A percentile compares a stretch with the other conserved stretches of the same genome.
These are phyloP conservation scores for Ceratina calcarata DNA, from an alignment of 1,140 invertebrate genomes.

Conservation along the genomic window DNA sequence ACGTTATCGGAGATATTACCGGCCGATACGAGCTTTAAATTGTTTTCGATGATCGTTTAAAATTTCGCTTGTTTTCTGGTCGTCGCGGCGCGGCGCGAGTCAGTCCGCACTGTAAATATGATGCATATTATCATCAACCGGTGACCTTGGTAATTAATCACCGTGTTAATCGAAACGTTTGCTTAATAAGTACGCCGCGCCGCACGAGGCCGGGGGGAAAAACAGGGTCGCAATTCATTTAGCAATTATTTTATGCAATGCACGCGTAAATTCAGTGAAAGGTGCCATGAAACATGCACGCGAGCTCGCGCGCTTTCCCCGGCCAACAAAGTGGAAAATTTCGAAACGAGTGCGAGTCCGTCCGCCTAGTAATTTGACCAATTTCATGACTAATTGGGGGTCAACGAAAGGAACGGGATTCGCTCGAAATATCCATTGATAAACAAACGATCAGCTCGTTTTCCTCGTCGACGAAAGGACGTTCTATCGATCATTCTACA, in stretches of 20 bases:
- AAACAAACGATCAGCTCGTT: neutral
- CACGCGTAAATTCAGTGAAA: slow-evolving; percentile 37
- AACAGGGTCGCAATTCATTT: slow-evolving; percentile 64
- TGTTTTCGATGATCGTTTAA: slow-evolving; percentile 52
- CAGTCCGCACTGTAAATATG: slow-evolving; percentile 35
- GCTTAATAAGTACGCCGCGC: slow-evolving; percentile 60
- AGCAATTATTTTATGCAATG: slow-evolving; percentile 65
- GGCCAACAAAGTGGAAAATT: slow-evolving; percentile 52
- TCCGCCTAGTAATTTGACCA: slow-evolving; percentile 24
- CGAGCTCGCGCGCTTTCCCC: neutral
- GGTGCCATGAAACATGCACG: slow-evolving; percentile 23
- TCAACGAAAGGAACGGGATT: slow-evolving; percentile 26
- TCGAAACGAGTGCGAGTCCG: slow-evolving; percentile 37
- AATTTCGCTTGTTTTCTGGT: slow-evolving; percentile 40
- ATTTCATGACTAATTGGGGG: slow-evolving; percentile 51
- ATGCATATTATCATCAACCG: slow-evolving; percentile 49
- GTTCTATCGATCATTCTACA: too few relatives aligned
- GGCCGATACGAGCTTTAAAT: slow-evolving; percentile 34
- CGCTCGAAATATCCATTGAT: slow-evolving; percentile 15
- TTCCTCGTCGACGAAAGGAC: neutral
- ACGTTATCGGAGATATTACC: slow-evolving; percentile 44
- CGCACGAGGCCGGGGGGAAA: slow-evolving; percentile 42
- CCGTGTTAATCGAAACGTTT: slow-evolving; percentile 65
- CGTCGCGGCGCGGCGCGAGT: neutral
- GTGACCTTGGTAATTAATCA: slow-evolving; percentile 67